Base-by-base conservation (phyloP, 2,113 vertebrate genomes). In the Anarhynchus alexandrinus region DNA sequence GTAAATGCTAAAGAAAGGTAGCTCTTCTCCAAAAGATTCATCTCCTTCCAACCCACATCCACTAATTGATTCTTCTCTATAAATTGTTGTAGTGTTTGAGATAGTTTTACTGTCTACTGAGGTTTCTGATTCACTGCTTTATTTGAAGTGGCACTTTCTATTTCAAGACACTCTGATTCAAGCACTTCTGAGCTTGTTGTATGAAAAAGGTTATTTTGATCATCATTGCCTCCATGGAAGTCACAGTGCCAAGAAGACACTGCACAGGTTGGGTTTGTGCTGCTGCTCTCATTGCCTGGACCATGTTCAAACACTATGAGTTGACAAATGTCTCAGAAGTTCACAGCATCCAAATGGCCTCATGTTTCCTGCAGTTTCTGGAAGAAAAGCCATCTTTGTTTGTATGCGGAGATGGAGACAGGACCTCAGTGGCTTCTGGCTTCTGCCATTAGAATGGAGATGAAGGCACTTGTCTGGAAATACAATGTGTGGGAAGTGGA, bases 141-240 rank as follows among this genome's bases (percentile, higher is more conserved):
- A 74, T 90, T 85, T 96, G 67, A 96, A 91, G 88, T 59, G 61
- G 55, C 34, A 40, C n/a, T 82, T 95, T 94, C 92, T 94, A 76
- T 91, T 96, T 92, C 47, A 58, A 71, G 82, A 13, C 43, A 73
- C 57, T 58, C 36, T 66, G 52, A 93, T 94, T 86, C 77, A 88
- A 87, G 34, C 27, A 82, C 43, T 91, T 65, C 32, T 86, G 30
- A 82, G 66, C 12, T 69, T 73, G n/a, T 76, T 77, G 32, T 27
- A 47, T 72, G 67, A 66, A 72, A 90, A 94, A 82, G 25, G 26
- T 65, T 90, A 58, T 80, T 88, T 89, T 90, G 34, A 30, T 92
- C 40, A 38, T 52, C 23, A 8, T 19, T 79, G 73, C 52, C 19
- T 86, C 43, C 47, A n/a, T 34, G 64, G 34, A 86, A 95, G 59